Evolutionary conservation across 1,140 invertebrate species (phyloP).

Genomic region (Lordiphosa collinella): DNA sequence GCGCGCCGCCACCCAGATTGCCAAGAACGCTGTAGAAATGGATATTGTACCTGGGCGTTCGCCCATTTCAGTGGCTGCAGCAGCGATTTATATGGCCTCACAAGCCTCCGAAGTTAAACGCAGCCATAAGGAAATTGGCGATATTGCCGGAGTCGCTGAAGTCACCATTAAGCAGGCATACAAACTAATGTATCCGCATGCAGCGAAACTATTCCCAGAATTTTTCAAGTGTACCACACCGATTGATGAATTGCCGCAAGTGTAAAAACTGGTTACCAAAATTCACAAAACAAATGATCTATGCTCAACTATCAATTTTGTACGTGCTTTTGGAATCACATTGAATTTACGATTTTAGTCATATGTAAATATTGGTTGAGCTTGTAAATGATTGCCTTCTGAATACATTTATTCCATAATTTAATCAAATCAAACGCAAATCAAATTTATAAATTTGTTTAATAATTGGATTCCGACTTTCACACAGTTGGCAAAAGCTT

Average conservation of each 20-base stretch:
- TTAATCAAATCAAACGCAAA: too few species aligned
- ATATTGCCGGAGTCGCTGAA: constrained; percentile 99
- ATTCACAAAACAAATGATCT: constrained; percentile 5
- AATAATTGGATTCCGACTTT: too few species aligned
- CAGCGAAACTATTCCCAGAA: constrained; percentile 94
- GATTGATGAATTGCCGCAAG: constrained; percentile 95
- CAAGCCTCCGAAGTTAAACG: constrained; percentile 97
- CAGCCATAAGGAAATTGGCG: constrained; percentile 98
- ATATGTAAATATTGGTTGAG: too few species aligned
- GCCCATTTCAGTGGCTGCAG: constrained; percentile 99
- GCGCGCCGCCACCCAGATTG: constrained; percentile 97
- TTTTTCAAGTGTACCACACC: constrained; percentile 98
- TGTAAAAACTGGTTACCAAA: constrained; percentile 80
- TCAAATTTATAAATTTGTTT: too few species aligned
- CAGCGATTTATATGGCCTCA: constrained; percentile 99
- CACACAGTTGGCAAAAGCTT: too few species aligned
- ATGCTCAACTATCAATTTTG: constrained; percentile 37
- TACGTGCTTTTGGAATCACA: too few species aligned
- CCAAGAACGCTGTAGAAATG: constrained; percentile 96
- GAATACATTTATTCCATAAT: too few species aligned
- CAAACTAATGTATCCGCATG: constrained; percentile 97
- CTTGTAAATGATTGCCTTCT: too few species aligned
- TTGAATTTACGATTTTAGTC: too few species aligned
- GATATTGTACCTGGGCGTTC: constrained; percentile 99
- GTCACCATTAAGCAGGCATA: constrained; percentile 99